phyloP scores from a whole-genome alignment of 2,888 invertebrate genomes.

The Geophilus truncorum region DNA sequence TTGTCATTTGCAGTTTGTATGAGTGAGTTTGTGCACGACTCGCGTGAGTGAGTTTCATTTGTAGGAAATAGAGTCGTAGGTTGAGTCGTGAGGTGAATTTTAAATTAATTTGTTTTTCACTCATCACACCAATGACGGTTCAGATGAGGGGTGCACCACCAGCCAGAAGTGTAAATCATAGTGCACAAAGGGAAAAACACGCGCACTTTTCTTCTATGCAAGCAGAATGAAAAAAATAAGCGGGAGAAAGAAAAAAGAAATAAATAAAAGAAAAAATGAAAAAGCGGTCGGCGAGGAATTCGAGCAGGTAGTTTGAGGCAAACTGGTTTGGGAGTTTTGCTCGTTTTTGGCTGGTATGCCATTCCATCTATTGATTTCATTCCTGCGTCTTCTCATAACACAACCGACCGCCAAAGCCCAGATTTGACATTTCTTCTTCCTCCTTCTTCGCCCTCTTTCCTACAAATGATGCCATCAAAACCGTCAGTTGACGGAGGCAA shows the following conservation, averaged over 20 bases:
- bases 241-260: not conserved
- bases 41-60: conserved; percentile 27
- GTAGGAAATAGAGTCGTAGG: conserved; percentile 21
- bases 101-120: conserved; percentile 27
- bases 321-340: not conserved
- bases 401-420: conserved; percentile 21
- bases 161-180: conserved; percentile 15
- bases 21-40: not conserved
- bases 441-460: not conserved
- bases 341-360: conserved; percentile 25
- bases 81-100: conserved; percentile 24
- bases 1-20: conserved; percentile 24
- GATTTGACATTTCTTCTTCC: conserved; percentile 16
- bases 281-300: conserved; percentile 21
- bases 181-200: not conserved
- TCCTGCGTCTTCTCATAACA: conserved; percentile 16
- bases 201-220: not conserved
- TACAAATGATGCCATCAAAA: conserved; percentile 18
- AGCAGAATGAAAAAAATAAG: too few relatives aligned
- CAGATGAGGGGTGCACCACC: too few relatives aligned
- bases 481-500: conserved; percentile 4
- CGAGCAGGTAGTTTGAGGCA: conserved; percentile 21
- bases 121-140: conserved; percentile 11
- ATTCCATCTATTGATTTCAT: conserved; percentile 27
- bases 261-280: not conserved